phyloP scores from a whole-genome alignment of 2,888 invertebrate species.

The Nephrotoma appendiculata region DNA sequence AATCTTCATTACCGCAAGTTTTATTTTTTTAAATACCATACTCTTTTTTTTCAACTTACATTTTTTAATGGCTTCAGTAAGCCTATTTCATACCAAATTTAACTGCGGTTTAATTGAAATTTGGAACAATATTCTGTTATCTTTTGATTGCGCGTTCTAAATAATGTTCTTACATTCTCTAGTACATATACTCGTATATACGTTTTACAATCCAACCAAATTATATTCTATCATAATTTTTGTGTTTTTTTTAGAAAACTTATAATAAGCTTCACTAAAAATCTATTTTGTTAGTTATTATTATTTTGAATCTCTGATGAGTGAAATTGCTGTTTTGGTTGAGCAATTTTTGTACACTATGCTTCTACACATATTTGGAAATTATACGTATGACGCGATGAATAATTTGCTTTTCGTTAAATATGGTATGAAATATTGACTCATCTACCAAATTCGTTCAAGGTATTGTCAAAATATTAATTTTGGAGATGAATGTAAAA shows the following conservation, averaged over 20 bases:
- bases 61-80: background rate
- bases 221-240: background rate
- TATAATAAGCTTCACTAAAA: background rate
- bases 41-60: background rate
- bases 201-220: background rate
- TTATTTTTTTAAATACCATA: background rate
- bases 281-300: background rate
- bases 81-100: background rate
- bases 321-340: constrained; percentile 1
- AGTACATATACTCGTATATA: background rate
- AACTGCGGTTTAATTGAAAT: background rate
- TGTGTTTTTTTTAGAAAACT: background rate
- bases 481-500: background rate
- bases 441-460: background rate
- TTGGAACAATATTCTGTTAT: background rate
- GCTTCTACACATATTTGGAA: background rate
- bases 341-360: background rate
- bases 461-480: background rate
- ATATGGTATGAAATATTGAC: background rate
- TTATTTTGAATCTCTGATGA: background rate
- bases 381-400: background rate
- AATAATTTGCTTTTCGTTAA: background rate
- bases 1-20: background rate
- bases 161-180: background rate
- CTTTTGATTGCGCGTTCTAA: background rate